Base-by-base conservation (phyloP, 2,797 vertebrate genomes). In the Lagodon rhomboides region DNA sequence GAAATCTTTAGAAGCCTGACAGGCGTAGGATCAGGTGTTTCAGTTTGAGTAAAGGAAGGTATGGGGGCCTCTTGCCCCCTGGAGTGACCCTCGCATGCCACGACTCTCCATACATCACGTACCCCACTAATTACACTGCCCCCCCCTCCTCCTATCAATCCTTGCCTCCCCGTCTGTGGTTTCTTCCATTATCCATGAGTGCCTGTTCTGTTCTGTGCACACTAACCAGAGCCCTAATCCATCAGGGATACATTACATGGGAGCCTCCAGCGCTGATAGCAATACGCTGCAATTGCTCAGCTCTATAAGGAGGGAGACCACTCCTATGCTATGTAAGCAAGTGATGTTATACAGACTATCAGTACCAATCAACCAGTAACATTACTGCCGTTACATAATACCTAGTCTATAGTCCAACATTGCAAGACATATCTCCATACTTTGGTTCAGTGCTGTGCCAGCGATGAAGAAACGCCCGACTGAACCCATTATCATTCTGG, bases 161-260 rank as follows among this genome's bases (percentile, higher is more conserved):
- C 78, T n/a, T 84, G 80, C 89, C 79, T 90, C 91, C 89, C 89
- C 73, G 79, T 83, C 67, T 77, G 87, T 73, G 85, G 86, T 93
- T 90, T 91, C 91, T 88, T 89, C 91, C 83, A 91, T 93, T 92
- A 93, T 84, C 85, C 88, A 85, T 70, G 85, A 91, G 88, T 80
- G 81, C 76, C 86, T 87, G 87, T 75, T 91, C 91, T 91, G 86
- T 88, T 91, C 83, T 87, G 67, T 81, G 68, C 88, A 92, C 92
- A 91, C 90, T 87, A 91, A 84, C 89, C 89, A 88, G 81, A 89
- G 82, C 80, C 56, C 68, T 90, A 91, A 94, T 93, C 90, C 91
- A 91, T 89, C 87, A 91, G 70, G 88, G 91, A 91, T 92, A 89
- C 88, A 93, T 93, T 94, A 91, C 87, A 92, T 85, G 78, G 73